Evolutionary conservation across 2,113 vertebrate genomes (phyloP), one percentile per base, ranked within the genome.

Genomic region (Muntiacus reevesi): DNA sequence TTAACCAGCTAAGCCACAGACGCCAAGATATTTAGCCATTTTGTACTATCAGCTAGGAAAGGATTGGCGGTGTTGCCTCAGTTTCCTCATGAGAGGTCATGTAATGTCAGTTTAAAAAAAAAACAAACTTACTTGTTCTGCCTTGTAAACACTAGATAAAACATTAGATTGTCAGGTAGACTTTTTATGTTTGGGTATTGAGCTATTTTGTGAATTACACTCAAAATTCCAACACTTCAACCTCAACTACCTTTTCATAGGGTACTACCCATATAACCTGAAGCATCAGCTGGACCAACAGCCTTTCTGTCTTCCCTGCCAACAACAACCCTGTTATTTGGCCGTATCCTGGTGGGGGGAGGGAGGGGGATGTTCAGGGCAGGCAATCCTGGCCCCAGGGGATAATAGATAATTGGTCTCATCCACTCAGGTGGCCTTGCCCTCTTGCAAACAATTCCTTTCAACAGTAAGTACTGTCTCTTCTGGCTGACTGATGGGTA

Each of bases 191-290:
- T 82, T 81, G 36, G 11, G 10, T 62, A 74, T 15, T 36, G 19
- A 76, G 28, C 43, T 9, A 45, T 33, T 71, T 23, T 88, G 45
- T 25, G 30, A 83, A 55, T n/a, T 62, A 93, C 88, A 50, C 5
- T 14, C n/a, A 92, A 89, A 91, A 76, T 23, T 5, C 28, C 40
- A 71, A 57, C 36, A 45, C 9, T 27, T 5, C 19, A 87, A 59
- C 9, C 3, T 23, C 25, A 14, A 6, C 0, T 40, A 47, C 10
- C 40, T 97, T 85, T 85, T 47, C 67, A 7, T n/a, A 92, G 13
- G 9, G 3, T 4, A 59, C 6, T 15, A 43, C 1, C n/a, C 33
- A n/a, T 50, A 19, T 1, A 15, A 17, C 27, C 12, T 74, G 7
- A 23, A 59, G 33, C 9, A 55, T 30, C 4, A 50, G n/a, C 9